Conservation (phyloP, 1,140 invertebrate genomes). For the Zophobas atratus region DNA sequence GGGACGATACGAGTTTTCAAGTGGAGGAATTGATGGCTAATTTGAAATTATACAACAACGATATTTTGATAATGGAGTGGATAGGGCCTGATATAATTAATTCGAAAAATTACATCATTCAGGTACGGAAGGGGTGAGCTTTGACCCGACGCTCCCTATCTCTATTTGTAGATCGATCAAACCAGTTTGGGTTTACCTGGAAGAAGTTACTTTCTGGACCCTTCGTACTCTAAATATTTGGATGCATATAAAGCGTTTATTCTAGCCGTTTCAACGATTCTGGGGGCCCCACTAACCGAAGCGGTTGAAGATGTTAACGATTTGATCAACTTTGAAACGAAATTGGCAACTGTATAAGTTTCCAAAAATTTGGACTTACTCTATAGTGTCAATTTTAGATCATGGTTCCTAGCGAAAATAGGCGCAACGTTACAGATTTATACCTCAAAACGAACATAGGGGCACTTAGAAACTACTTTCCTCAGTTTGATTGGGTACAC, state of each 20-base stretch:
- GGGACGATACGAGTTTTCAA: slow-evolving; percentile 79
- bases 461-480: slow-evolving; percentile 78
- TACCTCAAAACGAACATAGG: slow-evolving; percentile 85
- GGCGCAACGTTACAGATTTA: slow-evolving; percentile 84
- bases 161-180: slow-evolving; percentile 81
- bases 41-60: slow-evolving; percentile 86
- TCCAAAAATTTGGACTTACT: slow-evolving; percentile 21
- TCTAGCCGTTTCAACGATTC: slow-evolving; percentile 76
- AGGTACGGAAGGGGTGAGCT: slow-evolving; percentile 69
- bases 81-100: slow-evolving; percentile 92
- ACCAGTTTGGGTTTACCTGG: slow-evolving; percentile 89
- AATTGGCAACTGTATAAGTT: slow-evolving; percentile 77
- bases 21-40: slow-evolving; percentile 83
- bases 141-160: not conserved
- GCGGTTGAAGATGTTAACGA: slow-evolving; percentile 79
- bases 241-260: slow-evolving; percentile 87
- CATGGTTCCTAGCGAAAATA: slow-evolving; percentile 84
- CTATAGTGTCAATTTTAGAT: slow-evolving; percentile 72
- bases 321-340: slow-evolving; percentile 87
- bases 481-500: slow-evolving; percentile 83
- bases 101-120: slow-evolving; percentile 88
- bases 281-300: slow-evolving; percentile 75
- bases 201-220: slow-evolving; percentile 87
- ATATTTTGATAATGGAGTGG: slow-evolving; percentile 87
- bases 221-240: slow-evolving; percentile 79